Percentiles rank a stretch among this genome's conserved stretches.
These are phyloP conservation scores for Acanthosepion esculentum DNA, from an alignment of 2,888 invertebrate genomes.

Conservation along the genomic window DNA sequence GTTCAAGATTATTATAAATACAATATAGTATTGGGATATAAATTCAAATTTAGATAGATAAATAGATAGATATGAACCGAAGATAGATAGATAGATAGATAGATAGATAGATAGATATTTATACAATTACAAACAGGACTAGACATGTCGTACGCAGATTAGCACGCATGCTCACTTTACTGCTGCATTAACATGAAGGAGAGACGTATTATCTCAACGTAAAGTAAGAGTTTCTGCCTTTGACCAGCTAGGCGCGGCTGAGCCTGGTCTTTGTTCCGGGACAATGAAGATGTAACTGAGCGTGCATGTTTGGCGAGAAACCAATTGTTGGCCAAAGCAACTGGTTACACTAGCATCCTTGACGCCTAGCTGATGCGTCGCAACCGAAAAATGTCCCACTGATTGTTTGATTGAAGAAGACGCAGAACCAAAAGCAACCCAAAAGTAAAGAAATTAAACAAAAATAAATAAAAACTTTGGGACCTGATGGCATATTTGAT, in stretches of 20 bases:
- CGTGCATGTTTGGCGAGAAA: background rate
- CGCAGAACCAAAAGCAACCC: background rate
- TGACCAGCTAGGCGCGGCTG: background rate
- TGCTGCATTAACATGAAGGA: background rate
- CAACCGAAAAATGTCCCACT: background rate
- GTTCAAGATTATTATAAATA: too few relatives aligned
- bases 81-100: too few relatives aligned
- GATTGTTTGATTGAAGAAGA: background rate
- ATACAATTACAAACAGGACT: background rate
- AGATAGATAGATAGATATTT: too few relatives aligned
- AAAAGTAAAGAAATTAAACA: background rate
- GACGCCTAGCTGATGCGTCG: background rate
- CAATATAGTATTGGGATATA: too few relatives aligned
- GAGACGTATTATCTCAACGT: background rate
- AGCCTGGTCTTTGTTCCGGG: background rate
- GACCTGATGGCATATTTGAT: background rate
- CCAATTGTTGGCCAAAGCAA: background rate
- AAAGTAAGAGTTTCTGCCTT: background rate
- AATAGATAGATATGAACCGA: too few relatives aligned
- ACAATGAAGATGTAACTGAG: background rate
- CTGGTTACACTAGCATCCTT: background rate
- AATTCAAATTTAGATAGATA: too few relatives aligned
- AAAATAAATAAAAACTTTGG: background rate
- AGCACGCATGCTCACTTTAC: background rate
- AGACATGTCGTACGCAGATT: background rate